Base-by-base conservation (phyloP, 2,797 vertebrate species). In the Eutrigla gurnardus region DNA sequence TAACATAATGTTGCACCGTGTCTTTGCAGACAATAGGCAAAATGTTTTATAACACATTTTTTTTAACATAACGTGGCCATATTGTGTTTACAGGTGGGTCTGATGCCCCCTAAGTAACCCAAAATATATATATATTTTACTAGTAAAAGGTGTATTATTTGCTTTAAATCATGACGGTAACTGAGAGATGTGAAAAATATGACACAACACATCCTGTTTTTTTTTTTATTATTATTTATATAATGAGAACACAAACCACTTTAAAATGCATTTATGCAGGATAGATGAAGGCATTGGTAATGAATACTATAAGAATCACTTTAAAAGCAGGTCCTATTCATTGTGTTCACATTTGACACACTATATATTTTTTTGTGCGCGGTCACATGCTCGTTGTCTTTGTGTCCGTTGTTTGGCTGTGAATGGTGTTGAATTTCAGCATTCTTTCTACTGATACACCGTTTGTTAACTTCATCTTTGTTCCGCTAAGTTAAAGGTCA, bases 361-460 rank as follows among this genome's bases (percentile, higher is more conserved):
- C 45, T 43, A 3, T 32, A 0, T 72, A 17, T 33, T 67, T 33
- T 73, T 61, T 15, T 4, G 1, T 18, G 39, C 3, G 5, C 13
- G 2, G 1, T 37, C 4, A 62, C 53, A 3, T 55, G 3, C 7
- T 65, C 1, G 1, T 8, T 65, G 6, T 49, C 49, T 65, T 78
- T 47, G n/a, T 63, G 3, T 2, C 17, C 3, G 36, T 46, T 86
- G 74, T 80, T 50, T 5, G 3, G 1, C 25, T 1, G 0, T 32
- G 37, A 55, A 65, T 5, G 18, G 86, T 80, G 72, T 73, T 7
- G 61, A 57, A 18, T 86, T 84, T 73, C 89, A 81, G 70, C 76
- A 86, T 88, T 93, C 73, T 85, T 92, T 78, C 46, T 62, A 58
- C 3, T 40, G 17, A 67, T 40, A 3, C 78, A 17, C 71, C 63